A percentile compares a stretch with the other conserved stretches of the same genome.
phyloP scores from a whole-genome alignment of 1,140 invertebrate species.

The Pseudomyrmex pallidus region DNA sequence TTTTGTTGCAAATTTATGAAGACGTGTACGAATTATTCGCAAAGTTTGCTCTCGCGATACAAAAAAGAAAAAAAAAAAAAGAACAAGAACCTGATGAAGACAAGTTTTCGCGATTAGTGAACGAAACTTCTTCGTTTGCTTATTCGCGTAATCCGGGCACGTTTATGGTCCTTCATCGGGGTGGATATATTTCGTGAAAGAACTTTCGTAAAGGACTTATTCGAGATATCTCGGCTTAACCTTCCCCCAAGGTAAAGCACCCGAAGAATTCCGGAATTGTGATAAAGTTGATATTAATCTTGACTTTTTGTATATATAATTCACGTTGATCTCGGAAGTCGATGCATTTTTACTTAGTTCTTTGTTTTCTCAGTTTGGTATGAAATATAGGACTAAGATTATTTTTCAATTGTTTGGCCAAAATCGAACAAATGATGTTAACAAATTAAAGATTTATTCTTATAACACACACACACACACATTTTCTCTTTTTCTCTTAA shows the following conservation, averaged over 20 bases:
- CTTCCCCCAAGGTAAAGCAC: background rate
- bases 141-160: constrained; percentile 50
- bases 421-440: too few species aligned
- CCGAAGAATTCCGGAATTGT: constrained; percentile 33
- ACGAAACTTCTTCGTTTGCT: constrained; percentile 17
- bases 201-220: constrained; percentile 26
- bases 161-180: constrained; percentile 32
- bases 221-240: constrained; percentile 23
- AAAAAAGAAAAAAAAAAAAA: background rate
- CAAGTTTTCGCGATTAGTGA: constrained; percentile 15
- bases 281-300: constrained; percentile 25
- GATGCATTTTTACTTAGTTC: background rate
- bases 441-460: too few species aligned
- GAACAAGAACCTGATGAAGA: background rate
- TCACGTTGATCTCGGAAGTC: background rate
- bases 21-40: too few species aligned
- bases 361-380: too few species aligned
- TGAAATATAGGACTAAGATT: too few species aligned
- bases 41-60: constrained; percentile 20
- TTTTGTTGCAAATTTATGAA: background rate
- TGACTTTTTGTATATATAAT: constrained; percentile 23
- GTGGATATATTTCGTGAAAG: constrained; percentile 16
- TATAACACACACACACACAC: too few species aligned
- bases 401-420: too few species aligned
- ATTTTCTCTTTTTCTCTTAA: too few species aligned